These are phyloP conservation scores for Pherbina coryleti DNA, from an alignment of 2,888 invertebrate species.

Conservation along the genomic window DNA sequence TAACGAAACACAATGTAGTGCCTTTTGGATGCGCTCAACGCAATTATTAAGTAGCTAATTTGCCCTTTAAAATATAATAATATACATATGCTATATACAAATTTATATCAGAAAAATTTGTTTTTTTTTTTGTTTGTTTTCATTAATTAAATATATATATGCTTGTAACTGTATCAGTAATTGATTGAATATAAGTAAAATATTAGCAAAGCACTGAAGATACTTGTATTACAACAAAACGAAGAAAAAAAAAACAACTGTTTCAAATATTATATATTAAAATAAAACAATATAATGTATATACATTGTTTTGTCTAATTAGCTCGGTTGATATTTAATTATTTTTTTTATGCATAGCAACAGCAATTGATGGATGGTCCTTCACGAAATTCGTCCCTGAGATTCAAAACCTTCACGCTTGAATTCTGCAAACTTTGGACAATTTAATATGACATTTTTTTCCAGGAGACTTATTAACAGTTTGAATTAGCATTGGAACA, in stretches of 20 bases:
- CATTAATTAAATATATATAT: not conserved
- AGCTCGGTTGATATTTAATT: not conserved
- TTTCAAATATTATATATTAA: not conserved
- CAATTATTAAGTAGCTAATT: constrained; percentile 23
- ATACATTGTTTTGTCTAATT: not conserved
- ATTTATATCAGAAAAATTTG: not conserved
- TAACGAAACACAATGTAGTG: constrained; percentile 32
- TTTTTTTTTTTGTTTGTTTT: not conserved
- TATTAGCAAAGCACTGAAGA: not conserved
- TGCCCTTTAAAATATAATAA: not conserved
- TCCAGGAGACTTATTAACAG: too few relatives aligned
- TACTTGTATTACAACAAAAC: not conserved
- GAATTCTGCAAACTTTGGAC: too few relatives aligned
- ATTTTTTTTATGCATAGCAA: not conserved
- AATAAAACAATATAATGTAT: not conserved
- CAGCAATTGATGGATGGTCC: too few relatives aligned
- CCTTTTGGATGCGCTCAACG: constrained; percentile 35
- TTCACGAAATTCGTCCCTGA: too few relatives aligned
- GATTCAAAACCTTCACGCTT: too few relatives aligned
- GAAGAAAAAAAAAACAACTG: not conserved
- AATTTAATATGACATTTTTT: too few relatives aligned
- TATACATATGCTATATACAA: not conserved
- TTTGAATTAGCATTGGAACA: too few relatives aligned
- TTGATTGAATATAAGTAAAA: not conserved
- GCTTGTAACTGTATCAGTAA: not conserved